A percentile compares a stretch with the other conserved stretches of the same genome.
Conservation (phyloP, 2,888 invertebrate genomes). For the Apoderus coryli region DNA sequence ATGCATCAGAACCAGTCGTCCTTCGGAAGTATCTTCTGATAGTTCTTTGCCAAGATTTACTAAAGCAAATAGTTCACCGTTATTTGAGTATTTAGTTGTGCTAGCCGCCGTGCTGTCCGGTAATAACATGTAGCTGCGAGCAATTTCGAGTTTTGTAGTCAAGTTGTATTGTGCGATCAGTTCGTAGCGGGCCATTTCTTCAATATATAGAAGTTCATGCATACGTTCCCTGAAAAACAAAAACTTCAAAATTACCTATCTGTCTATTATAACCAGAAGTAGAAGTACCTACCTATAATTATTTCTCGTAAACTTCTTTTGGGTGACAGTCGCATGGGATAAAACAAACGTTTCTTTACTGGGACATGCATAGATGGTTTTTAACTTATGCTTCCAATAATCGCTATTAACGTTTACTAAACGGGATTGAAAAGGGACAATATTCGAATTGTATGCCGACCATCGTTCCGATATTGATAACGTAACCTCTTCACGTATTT, state of each 20-base stretch:
- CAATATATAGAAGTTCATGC: conserved; percentile 60
- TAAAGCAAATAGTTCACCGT: conserved; percentile 62
- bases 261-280: too few species aligned
- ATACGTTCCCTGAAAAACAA: conserved; percentile 51
- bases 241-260: too few species aligned
- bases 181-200: conserved; percentile 57
- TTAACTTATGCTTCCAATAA: conserved; percentile 40
- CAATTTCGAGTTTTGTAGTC: conserved; percentile 45
- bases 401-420: conserved; percentile 23
- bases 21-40: conserved; percentile 70
- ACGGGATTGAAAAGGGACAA: conserved; percentile 25
- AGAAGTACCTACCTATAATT: too few species aligned
- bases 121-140: conserved; percentile 53
- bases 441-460: conserved; percentile 37
- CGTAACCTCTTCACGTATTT: conserved; percentile 43
- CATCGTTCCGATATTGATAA: conserved; percentile 43
- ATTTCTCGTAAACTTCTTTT: conserved; percentile 44
- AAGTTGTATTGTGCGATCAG: conserved; percentile 58
- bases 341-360: conserved; percentile 48
- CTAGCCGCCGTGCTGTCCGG: conserved; percentile 52
- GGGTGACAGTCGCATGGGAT: conserved; percentile 51
- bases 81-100: conserved; percentile 60
- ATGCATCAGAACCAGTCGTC: conserved; percentile 61
- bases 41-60: conserved; percentile 57
- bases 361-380: conserved; percentile 50